These are phyloP conservation scores for Bradypus variegatus DNA, from an alignment of 2,797 vertebrate species.

Conservation along the genomic window DNA sequence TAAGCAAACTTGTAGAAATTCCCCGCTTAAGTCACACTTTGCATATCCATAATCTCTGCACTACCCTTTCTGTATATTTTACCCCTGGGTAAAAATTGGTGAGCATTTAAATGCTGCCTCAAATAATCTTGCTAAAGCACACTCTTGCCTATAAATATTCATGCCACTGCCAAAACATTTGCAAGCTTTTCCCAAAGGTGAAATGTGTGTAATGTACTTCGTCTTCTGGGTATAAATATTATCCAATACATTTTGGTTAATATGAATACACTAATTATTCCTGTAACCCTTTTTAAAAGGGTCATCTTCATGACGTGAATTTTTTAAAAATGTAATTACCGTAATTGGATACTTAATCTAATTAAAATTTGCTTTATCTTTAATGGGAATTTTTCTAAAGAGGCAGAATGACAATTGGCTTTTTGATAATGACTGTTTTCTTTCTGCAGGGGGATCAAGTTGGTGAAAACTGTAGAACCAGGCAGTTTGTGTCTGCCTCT, in stretches of 20 bases:
- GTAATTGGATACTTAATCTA: slow-evolving; percentile 86
- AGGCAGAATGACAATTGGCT: slow-evolving; percentile 79
- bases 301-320: slow-evolving; percentile 83
- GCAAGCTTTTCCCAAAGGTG: slow-evolving; percentile 81
- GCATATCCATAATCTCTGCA: slow-evolving; percentile 78
- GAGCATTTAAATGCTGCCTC: slow-evolving; percentile 78
- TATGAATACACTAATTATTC: slow-evolving; percentile 85
- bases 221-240: slow-evolving; percentile 83
- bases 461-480: slow-evolving; percentile 42
- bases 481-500: slow-evolving; percentile 8
- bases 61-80: slow-evolving; percentile 78
- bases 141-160: slow-evolving; percentile 81
- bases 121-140: slow-evolving; percentile 81
- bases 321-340: slow-evolving; percentile 82
- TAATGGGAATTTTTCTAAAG: slow-evolving; percentile 82
- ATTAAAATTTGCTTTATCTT: slow-evolving; percentile 84
- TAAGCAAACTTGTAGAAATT: slow-evolving; percentile 78
- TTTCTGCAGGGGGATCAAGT: slow-evolving; percentile 72
- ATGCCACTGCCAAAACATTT: slow-evolving; percentile 79
- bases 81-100: slow-evolving; percentile 80
- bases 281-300: slow-evolving; percentile 80
- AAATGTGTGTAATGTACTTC: slow-evolving; percentile 80
- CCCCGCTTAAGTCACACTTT: slow-evolving; percentile 68
- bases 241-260: slow-evolving; percentile 82
- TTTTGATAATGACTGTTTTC: slow-evolving; percentile 79